Evolutionary conservation across 2,113 vertebrate genomes (phyloP).

Genomic region (Archocentrus centrarchus): DNA sequence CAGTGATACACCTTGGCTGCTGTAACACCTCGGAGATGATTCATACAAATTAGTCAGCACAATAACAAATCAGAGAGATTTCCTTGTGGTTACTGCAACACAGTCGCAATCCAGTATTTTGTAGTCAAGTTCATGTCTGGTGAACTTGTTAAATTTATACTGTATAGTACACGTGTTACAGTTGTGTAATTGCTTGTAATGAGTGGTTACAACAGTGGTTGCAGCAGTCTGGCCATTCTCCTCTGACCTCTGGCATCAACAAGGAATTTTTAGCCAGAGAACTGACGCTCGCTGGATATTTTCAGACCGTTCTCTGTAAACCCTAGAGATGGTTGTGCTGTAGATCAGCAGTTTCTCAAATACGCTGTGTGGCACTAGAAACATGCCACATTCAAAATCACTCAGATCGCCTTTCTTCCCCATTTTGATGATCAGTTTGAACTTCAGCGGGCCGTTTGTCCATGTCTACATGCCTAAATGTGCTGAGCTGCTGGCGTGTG

Average conservation of each 20-base stretch:
- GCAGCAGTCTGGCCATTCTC: neutral
- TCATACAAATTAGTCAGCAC: constrained; percentile 14
- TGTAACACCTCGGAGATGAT: neutral
- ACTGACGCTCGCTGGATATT: neutral
- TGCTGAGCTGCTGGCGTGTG: neutral
- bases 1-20: neutral
- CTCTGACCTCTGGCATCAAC: fast-evolving
- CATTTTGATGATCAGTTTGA: neutral
- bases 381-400: neutral
- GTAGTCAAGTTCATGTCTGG: neutral
- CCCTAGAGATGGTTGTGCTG: fast-evolving
- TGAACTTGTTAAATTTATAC: too few species aligned
- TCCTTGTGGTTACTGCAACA: neutral
- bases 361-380: neutral
- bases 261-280: fast-evolving
- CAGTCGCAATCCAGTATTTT: neutral
- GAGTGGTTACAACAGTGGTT: neutral
- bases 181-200: neutral
- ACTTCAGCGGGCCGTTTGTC: neutral
- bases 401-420: neutral
- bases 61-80: neutral
- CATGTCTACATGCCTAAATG: neutral
- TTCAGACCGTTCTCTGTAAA: neutral
- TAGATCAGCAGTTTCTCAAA: neutral
- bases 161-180: too few species aligned